phyloP scores from a whole-genome alignment of 2,113 vertebrate species.

The Dicerorhinus sumatrensis region DNA sequence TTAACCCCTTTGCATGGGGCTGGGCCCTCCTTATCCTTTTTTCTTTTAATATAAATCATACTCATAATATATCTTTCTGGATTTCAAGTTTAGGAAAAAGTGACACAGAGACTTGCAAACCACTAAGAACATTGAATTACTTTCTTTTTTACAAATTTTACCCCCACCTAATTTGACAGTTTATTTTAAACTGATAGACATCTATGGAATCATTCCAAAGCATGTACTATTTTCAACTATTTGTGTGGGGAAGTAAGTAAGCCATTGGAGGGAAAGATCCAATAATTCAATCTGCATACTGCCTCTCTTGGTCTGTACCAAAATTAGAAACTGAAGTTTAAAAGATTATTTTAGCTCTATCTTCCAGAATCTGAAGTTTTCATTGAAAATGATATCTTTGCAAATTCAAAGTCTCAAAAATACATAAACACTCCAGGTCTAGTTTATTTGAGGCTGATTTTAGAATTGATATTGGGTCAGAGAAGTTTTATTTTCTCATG shows the following conservation, averaged over 20 bases:
- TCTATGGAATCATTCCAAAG: neutral
- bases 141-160: slow-evolving; percentile 21
- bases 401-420: neutral
- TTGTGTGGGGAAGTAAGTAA: neutral
- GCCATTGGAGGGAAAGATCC: neutral
- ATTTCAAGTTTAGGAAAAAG: slow-evolving; percentile 19
- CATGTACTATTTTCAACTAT: neutral
- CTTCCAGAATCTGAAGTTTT: neutral
- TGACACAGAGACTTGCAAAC: neutral
- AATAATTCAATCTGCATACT: neutral
- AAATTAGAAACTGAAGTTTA: neutral
- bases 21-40: neutral
- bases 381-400: neutral
- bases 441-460: neutral
- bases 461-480: neutral
- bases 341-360: neutral
- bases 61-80: neutral
- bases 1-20: no score
- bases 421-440: neutral
- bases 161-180: neutral
- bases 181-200: neutral
- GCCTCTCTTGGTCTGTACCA: neutral
- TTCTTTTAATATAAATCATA: neutral
- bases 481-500: neutral
- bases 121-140: neutral